A percentile compares a stretch with the other conserved stretches of the same genome.
phyloP scores from a whole-genome alignment of 2,888 invertebrate genomes.

The Aphelenchoides bicaudatus region DNA sequence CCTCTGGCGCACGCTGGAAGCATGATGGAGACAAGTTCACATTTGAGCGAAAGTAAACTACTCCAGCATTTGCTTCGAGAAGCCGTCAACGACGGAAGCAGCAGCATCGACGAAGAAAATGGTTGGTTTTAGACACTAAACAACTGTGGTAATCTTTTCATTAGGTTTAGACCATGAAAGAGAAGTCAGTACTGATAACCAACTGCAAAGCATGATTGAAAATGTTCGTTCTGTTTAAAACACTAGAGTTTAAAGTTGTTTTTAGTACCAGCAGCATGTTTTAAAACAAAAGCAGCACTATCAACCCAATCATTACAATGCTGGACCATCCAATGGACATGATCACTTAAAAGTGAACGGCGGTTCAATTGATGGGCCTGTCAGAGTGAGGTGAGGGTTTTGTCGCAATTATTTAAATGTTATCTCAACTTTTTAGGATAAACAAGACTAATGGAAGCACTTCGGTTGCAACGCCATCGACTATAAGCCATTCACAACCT shows the following conservation, averaged over 20 bases:
- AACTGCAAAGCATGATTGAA: constrained; percentile 54
- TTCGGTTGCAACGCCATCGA: constrained; percentile 27
- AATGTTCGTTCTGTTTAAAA: too few relatives aligned
- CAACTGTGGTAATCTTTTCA: background rate
- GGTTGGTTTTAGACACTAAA: background rate
- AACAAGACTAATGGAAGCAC: constrained; percentile 18
- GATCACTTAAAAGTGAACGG: constrained; percentile 18
- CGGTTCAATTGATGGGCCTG: constrained; percentile 10
- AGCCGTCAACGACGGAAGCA: constrained; percentile 15
- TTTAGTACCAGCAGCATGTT: constrained; percentile 48
- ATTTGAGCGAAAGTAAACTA: constrained; percentile 28
- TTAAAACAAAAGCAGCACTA: constrained; percentile 34
- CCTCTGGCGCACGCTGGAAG: too few relatives aligned
- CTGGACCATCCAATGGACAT: constrained; percentile 14
- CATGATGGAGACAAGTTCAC: too few relatives aligned
- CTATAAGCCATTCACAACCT: constrained; percentile 57
- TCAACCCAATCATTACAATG: constrained; percentile 9
- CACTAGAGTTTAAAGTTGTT: too few relatives aligned
- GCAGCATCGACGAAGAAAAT: background rate
- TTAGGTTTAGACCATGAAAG: constrained; percentile 23
- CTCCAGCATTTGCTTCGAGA: constrained; percentile 32
- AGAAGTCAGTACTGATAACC: constrained; percentile 41
- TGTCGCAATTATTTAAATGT: background rate
- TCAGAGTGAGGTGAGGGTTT: constrained; percentile 18
- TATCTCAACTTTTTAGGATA: constrained; percentile 17